Conservation (phyloP, 2,888 invertebrate genomes). For the Philereme vetulata region DNA sequence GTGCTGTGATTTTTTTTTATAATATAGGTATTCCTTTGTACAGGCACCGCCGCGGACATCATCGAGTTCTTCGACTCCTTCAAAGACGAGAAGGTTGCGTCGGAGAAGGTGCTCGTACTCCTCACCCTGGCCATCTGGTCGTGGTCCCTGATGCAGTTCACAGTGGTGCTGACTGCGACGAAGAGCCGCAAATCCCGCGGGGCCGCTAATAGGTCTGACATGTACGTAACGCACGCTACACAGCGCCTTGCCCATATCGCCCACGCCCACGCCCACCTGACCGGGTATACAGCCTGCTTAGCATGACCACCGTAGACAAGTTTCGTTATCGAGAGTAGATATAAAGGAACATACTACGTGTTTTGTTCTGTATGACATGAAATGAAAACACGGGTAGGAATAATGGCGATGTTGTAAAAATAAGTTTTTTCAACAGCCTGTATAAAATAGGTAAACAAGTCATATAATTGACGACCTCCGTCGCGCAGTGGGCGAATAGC, state of each 20-base stretch:
- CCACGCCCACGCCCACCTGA: neutral
- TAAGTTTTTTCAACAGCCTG: too few species aligned
- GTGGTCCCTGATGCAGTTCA: constrained; percentile 96
- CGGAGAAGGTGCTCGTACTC: constrained; percentile 91
- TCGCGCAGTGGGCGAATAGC: too few species aligned
- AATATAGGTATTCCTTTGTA: neutral
- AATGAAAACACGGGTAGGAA: too few species aligned
- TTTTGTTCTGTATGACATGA: too few species aligned
- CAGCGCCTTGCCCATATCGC: constrained; percentile 12
- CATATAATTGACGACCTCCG: too few species aligned
- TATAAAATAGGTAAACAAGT: too few species aligned
- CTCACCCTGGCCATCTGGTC: constrained; percentile 96
- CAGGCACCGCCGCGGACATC: constrained; percentile 96
- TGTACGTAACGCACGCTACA: constrained; percentile 67
- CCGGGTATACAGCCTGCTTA: too few species aligned
- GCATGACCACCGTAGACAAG: too few species aligned
- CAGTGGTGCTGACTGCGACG: constrained; percentile 95
- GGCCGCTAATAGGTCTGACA: constrained; percentile 82
- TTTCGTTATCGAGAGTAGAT: too few species aligned
- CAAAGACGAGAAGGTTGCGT: constrained; percentile 92
- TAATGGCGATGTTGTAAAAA: too few species aligned
- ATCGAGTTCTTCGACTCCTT: constrained; percentile 99
- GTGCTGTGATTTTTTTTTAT: too few species aligned
- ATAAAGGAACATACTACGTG: too few species aligned
- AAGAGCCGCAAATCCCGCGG: constrained; percentile 90